Percentiles rank a stretch among this genome's conserved stretches.
Evolutionary conservation across 2,113 vertebrate genomes (phyloP).

Genomic region (Tragelaphus strepsiceros): DNA sequence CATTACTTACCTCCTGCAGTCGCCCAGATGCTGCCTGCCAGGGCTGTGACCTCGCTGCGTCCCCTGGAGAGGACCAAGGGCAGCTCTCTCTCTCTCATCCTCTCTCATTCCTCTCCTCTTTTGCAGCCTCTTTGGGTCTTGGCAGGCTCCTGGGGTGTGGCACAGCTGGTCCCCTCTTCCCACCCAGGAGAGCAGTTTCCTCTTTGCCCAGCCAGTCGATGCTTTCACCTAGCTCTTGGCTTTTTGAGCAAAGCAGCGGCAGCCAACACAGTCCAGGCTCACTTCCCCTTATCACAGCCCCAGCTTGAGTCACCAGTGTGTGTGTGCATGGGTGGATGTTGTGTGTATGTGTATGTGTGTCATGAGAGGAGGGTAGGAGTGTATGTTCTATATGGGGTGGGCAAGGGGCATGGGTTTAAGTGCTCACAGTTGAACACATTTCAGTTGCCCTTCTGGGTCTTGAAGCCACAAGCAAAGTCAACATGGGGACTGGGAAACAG

Average conservation of each 20-base stretch:
- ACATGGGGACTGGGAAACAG: background rate
- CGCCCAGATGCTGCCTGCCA: conserved; percentile 32
- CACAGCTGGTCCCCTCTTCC: background rate
- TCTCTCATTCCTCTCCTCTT: background rate
- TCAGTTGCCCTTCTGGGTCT: background rate
- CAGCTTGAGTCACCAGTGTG: background rate
- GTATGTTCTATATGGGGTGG: too few relatives aligned
- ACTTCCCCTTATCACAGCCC: background rate
- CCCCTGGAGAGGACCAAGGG: background rate
- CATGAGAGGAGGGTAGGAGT: background rate
- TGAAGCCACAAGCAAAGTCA: background rate
- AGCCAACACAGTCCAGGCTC: background rate
- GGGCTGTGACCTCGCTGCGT: background rate
- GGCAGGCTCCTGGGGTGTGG: background rate
- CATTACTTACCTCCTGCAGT: background rate
- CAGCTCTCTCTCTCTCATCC: background rate
- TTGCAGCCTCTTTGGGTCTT: background rate
- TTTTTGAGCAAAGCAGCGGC: background rate
- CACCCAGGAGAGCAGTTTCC: background rate
- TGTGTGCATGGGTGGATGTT: accelerated
- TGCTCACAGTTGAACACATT: background rate
- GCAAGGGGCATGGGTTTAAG: background rate
- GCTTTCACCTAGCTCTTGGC: background rate
- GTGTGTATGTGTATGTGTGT: background rate
- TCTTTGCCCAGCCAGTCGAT: background rate